These are phyloP conservation scores for Acanthosepion esculentum DNA, from an alignment of 2,888 invertebrate species.

Conservation along the genomic window DNA sequence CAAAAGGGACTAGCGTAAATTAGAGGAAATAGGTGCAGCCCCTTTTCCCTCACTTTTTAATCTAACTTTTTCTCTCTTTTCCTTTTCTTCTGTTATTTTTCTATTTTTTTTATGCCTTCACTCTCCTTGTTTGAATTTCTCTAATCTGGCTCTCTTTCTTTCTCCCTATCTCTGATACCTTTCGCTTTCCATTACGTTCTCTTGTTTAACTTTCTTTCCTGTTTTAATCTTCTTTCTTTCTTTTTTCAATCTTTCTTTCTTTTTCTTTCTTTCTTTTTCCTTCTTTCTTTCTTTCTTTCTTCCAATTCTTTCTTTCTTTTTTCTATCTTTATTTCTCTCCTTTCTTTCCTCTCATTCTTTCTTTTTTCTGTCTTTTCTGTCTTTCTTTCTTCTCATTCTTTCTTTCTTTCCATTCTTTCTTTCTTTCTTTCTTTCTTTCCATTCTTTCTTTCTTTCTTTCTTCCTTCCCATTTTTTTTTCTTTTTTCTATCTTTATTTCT, in stretches of 20 bases:
- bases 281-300: neutral
- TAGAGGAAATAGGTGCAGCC: slow-evolving; percentile 18
- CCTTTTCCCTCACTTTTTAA: neutral
- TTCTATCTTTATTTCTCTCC: neutral
- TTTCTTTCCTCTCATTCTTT: neutral
- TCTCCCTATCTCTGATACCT: no score
- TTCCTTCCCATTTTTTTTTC: neutral
- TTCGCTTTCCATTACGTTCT: no score
- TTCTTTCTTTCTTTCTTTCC: neutral
- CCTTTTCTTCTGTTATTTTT: neutral
- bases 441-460: neutral
- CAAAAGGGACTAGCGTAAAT: neutral
- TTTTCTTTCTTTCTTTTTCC: neutral
- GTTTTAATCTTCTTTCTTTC: neutral
- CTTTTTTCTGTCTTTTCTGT: neutral
- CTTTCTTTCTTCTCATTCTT: no score
- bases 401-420: neutral
- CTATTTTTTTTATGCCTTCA: neutral
- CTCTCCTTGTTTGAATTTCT: neutral
- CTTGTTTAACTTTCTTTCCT: no score
- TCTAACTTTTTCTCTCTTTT: neutral
- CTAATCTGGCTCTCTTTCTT: no score
- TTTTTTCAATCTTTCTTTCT: neutral
- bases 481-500: neutral
- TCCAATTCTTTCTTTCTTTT: neutral